Conservation (phyloP, 1,140 invertebrate species). For the Saccostrea cuccullata region DNA sequence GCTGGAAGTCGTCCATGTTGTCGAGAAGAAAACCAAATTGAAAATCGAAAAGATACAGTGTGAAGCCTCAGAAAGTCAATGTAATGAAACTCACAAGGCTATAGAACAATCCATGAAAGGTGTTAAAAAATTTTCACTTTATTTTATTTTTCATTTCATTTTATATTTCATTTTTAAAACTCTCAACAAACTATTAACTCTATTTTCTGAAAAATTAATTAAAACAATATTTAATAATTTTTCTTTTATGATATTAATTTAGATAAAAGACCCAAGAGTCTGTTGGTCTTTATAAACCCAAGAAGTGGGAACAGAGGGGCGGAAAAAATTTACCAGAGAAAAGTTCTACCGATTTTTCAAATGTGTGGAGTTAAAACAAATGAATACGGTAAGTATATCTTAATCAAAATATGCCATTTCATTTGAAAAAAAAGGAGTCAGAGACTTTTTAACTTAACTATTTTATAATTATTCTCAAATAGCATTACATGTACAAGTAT, state of each 20-base stretch:
- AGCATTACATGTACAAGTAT: not conserved
- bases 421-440: not conserved
- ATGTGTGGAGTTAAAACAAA: constrained; percentile 53
- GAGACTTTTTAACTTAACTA: no score
- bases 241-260: constrained; percentile 7
- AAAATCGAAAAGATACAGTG: not conserved
- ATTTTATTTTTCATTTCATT: no score
- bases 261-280: constrained; percentile 57
- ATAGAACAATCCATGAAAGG: not conserved
- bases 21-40: not conserved
- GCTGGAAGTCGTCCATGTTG: not conserved
- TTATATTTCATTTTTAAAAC: not conserved
- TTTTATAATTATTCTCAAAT: no score
- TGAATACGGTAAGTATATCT: constrained; percentile 53
- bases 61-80: not conserved
- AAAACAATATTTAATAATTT: not conserved
- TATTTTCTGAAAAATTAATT: not conserved
- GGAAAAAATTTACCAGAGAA: constrained; percentile 52
- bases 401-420: not conserved
- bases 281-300: constrained; percentile 63
- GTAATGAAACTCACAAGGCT: not conserved
- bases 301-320: constrained; percentile 57
- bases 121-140: not conserved
- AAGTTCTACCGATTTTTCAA: constrained; percentile 56
- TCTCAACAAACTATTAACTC: not conserved